Conservation (phyloP, 2,888 invertebrate species). For the Aporophyla nigra region DNA sequence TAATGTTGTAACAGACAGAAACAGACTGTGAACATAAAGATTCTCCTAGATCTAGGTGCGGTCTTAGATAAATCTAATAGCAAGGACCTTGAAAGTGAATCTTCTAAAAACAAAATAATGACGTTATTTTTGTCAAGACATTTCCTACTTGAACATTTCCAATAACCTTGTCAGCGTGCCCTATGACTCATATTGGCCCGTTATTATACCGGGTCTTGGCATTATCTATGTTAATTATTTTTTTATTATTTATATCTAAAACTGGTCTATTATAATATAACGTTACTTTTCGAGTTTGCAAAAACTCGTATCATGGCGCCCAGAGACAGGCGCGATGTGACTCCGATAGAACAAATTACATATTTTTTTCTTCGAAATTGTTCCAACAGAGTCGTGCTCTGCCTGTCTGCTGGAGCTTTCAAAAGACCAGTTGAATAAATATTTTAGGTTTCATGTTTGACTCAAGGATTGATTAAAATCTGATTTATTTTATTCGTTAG, state of each 20-base stretch:
- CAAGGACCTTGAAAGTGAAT: slow-evolving; percentile 24
- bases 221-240: slow-evolving; percentile 39
- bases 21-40: background rate
- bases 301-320: slow-evolving; percentile 10
- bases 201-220: slow-evolving; percentile 31
- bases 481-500: slow-evolving; percentile 2
- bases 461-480: background rate
- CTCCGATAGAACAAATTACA: background rate
- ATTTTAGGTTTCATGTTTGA: slow-evolving; percentile 11
- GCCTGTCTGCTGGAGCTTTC: background rate
- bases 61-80: background rate
- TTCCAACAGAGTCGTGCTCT: too few relatives aligned
- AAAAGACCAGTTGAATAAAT: background rate
- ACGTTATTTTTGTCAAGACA: background rate
- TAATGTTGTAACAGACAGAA: too few relatives aligned
- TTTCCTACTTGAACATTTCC: slow-evolving; percentile 13
- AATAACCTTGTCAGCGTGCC: slow-evolving; percentile 47
- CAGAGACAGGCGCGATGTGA: background rate
- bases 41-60: background rate
- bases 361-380: background rate
- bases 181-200: slow-evolving; percentile 51
- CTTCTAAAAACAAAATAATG: background rate
- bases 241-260: slow-evolving; percentile 21
- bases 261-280: slow-evolving; percentile 29
- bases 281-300: slow-evolving; percentile 33